Evolutionary conservation across 1,140 invertebrate species (phyloP).

Genomic region (Cataglyphis hispanica): DNA sequence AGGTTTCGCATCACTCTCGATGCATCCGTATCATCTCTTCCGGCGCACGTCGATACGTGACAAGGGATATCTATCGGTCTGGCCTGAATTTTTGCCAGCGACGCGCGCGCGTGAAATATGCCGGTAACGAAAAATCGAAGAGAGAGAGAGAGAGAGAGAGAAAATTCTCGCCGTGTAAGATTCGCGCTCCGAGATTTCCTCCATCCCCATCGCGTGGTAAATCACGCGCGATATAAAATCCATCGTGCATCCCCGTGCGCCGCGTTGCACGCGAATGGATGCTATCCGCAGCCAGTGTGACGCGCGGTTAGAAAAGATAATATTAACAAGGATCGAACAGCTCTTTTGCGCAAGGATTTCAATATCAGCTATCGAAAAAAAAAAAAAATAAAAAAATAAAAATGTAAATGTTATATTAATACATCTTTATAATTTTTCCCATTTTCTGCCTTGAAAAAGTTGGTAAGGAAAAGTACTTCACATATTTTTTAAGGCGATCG

Average conservation of each 20-base stretch:
- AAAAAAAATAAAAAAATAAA: not conserved
- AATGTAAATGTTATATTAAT: conserved; percentile 3
- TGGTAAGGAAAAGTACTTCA: not conserved
- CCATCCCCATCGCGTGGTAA: conserved; percentile 16
- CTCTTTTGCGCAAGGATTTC: not conserved
- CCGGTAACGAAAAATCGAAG: conserved; percentile 27
- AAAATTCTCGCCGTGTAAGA: not conserved
- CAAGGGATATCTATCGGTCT: conserved; percentile 65
- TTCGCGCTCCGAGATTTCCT: conserved; percentile 24
- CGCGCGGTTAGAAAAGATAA: conserved; percentile 27
- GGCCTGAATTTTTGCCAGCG: conserved; percentile 62
- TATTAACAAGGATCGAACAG: conserved; percentile 13
- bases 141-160: not conserved
- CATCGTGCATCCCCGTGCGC: not conserved
- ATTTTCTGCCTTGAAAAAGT: not conserved
- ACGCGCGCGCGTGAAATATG: not conserved
- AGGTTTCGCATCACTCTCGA: conserved; percentile 57
- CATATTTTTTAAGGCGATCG: conserved; percentile 29
- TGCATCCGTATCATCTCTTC: conserved; percentile 51
- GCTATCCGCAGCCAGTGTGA: conserved; percentile 21
- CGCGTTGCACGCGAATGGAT: conserved; percentile 24
- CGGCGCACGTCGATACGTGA: conserved; percentile 65
- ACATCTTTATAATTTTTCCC: not conserved
- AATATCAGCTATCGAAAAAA: not conserved
- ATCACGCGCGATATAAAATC: conserved; percentile 51